Base-by-base conservation (phyloP, 2,888 invertebrate species). In the Xylota sylvarum region DNA sequence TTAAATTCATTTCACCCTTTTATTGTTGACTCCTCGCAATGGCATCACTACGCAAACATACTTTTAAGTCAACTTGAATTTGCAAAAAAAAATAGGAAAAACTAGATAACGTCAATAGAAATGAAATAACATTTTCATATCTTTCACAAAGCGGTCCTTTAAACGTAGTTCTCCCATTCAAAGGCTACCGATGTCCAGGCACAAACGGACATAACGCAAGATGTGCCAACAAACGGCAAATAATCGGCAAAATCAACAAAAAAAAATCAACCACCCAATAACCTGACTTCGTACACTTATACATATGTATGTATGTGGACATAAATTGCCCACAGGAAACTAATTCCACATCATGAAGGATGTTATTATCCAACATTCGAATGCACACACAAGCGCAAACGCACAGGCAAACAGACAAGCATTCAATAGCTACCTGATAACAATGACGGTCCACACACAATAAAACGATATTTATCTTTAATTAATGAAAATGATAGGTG, bases 401-500 rank as follows among this genome's bases (percentile, higher is more conserved):
- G 32, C 12, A 27, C 23, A 46, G 17, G 64, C 27, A 30, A 56
- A 62, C 40, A 72, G 78, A 73, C 46, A 48, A 69, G 48, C 69
- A 58, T 64, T 65, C 46, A 82, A 72, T 50, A 67, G 72, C 58
- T 76, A 65, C 69, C 82, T 73, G 86, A 67, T 82, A 86, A 82
- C 85, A 76, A 85, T 85, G 81, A 85, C 81, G 70, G 46, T 76
- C 70, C 65, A 58, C 85, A 86, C 72, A 87, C 83, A 87, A 86
- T 82, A 79, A 79, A 83, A 83, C 58, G 83, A 83, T 83, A 87
- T 87, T 87, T 87, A 83, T 87, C 87, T 83, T 83, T 83, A 83
- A 87, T 87, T 87, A 87, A 83, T 82, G 83, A 87, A 87, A 83
- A 83, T 87, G 83, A 87, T 87, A 87, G 83, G 87, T 87, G 83